A percentile compares a stretch with the other conserved stretches of the same genome.
Evolutionary conservation across 2,797 vertebrate genomes (phyloP).

Genomic region (Sparus aurata): DNA sequence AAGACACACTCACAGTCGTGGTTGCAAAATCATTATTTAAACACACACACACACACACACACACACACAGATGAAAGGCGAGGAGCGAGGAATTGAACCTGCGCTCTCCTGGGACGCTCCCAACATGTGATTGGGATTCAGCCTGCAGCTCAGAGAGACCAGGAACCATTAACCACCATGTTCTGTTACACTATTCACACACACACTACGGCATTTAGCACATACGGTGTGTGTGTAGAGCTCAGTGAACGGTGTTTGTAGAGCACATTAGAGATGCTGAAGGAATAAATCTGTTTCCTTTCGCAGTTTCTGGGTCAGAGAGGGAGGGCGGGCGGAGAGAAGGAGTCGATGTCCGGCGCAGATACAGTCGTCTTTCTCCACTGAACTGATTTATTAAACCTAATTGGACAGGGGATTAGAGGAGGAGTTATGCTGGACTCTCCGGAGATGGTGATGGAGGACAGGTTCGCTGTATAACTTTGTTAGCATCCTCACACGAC

Average conservation of each 20-base stretch:
- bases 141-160: conserved; percentile 20
- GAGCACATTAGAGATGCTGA: conserved; percentile 1
- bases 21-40: conserved; percentile 27
- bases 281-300: neutral
- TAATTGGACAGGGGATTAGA: neutral
- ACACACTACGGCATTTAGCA: neutral
- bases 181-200: neutral
- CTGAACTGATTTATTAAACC: neutral
- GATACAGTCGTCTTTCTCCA: neutral
- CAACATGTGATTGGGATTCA: conserved; percentile 49
- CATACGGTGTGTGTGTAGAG: neutral
- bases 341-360: neutral
- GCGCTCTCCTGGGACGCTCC: conserved; percentile 29
- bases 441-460: neutral
- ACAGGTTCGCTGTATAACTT: too few relatives aligned
- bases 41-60: conserved; percentile 34
- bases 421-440: neutral
- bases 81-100: conserved; percentile 43
- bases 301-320: conserved; percentile 1
- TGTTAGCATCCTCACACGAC: too few relatives aligned
- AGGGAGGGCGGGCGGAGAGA: neutral
- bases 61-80: conserved; percentile 30
- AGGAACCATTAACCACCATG: conserved; percentile 20
- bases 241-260: neutral
- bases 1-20: conserved; percentile 1